A percentile compares a stretch with the other conserved stretches of the same genome.
These are phyloP conservation scores for Sarcophaga rosellei DNA, from an alignment of 2,888 invertebrate species.

Conservation along the genomic window DNA sequence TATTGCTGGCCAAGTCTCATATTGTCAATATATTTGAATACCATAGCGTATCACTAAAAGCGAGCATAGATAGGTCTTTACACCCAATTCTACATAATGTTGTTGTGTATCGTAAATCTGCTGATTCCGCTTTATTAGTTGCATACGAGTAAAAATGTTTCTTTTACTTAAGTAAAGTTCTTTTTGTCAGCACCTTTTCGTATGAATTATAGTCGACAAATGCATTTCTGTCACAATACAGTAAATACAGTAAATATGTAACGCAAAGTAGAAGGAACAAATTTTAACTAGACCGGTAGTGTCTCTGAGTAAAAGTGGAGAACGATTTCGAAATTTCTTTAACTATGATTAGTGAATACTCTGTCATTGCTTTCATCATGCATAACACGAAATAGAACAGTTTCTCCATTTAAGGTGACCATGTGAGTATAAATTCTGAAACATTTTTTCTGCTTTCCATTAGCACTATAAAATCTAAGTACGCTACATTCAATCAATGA, in stretches of 20 bases:
- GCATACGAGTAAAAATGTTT: not conserved
- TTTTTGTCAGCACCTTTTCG: slow-evolving; percentile 39
- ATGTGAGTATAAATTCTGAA: not conserved
- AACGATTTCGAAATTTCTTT: too few species aligned
- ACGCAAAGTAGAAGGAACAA: too few species aligned
- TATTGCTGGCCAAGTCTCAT: slow-evolving; percentile 38
- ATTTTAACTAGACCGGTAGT: too few species aligned
- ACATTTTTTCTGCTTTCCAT: too few species aligned
- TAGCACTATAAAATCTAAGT: too few species aligned
- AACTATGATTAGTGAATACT: too few species aligned
- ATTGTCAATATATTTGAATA: slow-evolving; percentile 56
- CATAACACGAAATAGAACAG: not conserved
- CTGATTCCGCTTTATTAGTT: slow-evolving; percentile 47
- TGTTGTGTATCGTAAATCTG: slow-evolving; percentile 48
- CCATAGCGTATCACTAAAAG: not conserved
- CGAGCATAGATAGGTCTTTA: not conserved
- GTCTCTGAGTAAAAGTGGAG: too few species aligned
- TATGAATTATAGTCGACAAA: not conserved
- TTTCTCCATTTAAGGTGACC: not conserved
- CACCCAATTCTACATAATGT: too few species aligned
- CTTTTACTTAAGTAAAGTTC: slow-evolving; percentile 32
- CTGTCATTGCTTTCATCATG: too few species aligned
- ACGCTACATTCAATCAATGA: too few species aligned
- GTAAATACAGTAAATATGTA: too few species aligned
- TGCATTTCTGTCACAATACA: not conserved